Conservation (phyloP, 2,888 invertebrate species). For the Tryphoninae sp. region DNA sequence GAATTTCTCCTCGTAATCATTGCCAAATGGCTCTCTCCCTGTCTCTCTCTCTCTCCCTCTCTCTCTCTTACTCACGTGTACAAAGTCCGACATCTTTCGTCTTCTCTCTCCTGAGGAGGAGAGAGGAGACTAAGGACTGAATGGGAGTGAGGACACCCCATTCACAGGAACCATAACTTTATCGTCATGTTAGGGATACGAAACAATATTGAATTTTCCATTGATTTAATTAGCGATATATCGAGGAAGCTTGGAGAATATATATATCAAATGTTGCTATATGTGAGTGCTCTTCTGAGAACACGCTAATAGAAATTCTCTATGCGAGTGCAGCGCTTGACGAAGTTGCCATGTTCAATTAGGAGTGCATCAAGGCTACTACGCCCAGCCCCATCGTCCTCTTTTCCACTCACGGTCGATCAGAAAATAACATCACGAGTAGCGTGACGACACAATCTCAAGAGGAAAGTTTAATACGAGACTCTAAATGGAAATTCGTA, state of each 20-base stretch:
- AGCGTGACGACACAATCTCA: slow-evolving; percentile 18
- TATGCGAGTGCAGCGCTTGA: slow-evolving; percentile 42
- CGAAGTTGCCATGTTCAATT: slow-evolving; percentile 55
- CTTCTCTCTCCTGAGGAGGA: background rate
- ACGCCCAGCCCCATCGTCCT: too few relatives aligned
- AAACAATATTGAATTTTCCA: slow-evolving; percentile 42
- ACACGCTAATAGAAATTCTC: slow-evolving; percentile 43
- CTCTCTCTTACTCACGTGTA: too few relatives aligned
- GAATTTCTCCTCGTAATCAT: slow-evolving; percentile 45
- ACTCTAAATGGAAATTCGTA: too few relatives aligned
- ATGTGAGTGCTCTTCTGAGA: slow-evolving; percentile 30
- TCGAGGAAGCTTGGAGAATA: background rate
- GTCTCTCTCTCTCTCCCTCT: background rate
- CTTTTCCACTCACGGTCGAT: slow-evolving; percentile 16
- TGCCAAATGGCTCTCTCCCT: background rate
- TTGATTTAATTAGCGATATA: slow-evolving; percentile 45
- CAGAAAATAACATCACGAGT: slow-evolving; percentile 15
- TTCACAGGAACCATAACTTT: slow-evolving; percentile 16
- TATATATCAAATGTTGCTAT: slow-evolving; percentile 8
- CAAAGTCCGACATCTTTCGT: background rate
- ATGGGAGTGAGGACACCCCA: too few relatives aligned
- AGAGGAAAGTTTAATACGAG: slow-evolving; percentile 7
- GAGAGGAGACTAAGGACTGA: too few relatives aligned
- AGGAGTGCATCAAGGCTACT: slow-evolving; percentile 33
- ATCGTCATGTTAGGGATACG: slow-evolving; percentile 9